These are phyloP conservation scores for Tachyglossus aculeatus DNA, from an alignment of 2,797 vertebrate species.

Conservation along the genomic window DNA sequence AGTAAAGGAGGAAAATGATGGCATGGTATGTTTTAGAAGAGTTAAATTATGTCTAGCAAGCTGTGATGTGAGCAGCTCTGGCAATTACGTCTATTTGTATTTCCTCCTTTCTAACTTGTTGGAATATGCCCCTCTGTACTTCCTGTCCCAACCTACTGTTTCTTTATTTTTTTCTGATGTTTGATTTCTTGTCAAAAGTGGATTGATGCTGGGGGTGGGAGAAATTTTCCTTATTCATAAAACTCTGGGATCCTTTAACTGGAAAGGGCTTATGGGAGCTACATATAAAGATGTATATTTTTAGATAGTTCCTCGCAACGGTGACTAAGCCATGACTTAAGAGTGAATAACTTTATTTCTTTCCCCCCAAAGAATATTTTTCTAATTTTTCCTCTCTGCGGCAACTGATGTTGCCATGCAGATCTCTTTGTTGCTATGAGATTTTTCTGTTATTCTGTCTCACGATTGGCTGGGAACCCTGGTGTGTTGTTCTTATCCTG, in stretches of 20 bases:
- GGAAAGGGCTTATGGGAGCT: conserved; percentile 16
- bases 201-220: neutral
- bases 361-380: conserved; percentile 45
- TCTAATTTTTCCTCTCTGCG: conserved; percentile 46
- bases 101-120: neutral
- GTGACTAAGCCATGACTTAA: conserved; percentile 57
- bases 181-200: neutral
- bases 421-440: conserved; percentile 54
- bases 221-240: neutral
- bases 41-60: neutral
- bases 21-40: neutral
- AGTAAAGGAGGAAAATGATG: no score
- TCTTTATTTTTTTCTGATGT: neutral
- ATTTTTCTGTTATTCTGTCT: conserved; percentile 30
- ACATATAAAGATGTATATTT: conserved; percentile 20
- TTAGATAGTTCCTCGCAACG: conserved; percentile 21
- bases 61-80: neutral
- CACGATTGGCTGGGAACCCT: conserved; percentile 19
- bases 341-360: conserved; percentile 51
- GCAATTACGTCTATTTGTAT: no score
- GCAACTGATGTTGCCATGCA: conserved; percentile 60
- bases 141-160: neutral
- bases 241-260: neutral
- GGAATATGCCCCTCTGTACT: neutral
- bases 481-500: conserved; percentile 18